phyloP scores from a whole-genome alignment of 2,113 vertebrate genomes.

The Empidonax alnorum region DNA sequence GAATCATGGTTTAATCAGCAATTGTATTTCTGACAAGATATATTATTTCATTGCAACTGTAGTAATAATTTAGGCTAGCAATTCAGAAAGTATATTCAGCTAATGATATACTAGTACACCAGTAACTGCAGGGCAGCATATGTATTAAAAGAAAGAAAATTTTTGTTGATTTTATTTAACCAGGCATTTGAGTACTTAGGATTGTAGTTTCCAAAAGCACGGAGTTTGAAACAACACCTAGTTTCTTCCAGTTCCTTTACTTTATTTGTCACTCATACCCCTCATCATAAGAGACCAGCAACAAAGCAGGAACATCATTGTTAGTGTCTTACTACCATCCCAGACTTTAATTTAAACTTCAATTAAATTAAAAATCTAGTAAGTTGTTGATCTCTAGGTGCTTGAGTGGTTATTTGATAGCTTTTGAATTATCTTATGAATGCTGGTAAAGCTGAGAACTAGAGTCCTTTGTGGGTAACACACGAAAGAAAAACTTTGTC shows the following conservation, averaged over 20 bases:
- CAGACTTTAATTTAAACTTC: neutral
- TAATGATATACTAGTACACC: neutral
- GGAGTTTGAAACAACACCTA: neutral
- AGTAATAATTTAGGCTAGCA: neutral
- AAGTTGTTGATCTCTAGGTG: neutral
- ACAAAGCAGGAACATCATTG: fast-evolving
- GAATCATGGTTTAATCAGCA: neutral
- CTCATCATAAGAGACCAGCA: neutral
- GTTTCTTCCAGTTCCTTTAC: neutral
- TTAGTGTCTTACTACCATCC: neutral
- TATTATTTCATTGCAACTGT: neutral
- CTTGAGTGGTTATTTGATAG: neutral
- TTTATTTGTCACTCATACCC: neutral
- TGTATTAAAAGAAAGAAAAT: neutral
- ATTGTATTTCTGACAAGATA: neutral
- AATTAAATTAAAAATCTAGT: neutral
- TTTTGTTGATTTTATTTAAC: neutral
- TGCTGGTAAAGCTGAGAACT: neutral
- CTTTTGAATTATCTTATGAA: neutral
- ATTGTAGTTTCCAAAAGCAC: neutral
- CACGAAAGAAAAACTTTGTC: neutral
- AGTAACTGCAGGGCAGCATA: neutral
- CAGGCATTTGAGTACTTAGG: neutral
- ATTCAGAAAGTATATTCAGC: neutral
- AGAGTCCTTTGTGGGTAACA: neutral